Percentiles rank a stretch among this genome's conserved stretches.
Conservation (phyloP, 2,888 invertebrate species). For the Noctua comes region DNA sequence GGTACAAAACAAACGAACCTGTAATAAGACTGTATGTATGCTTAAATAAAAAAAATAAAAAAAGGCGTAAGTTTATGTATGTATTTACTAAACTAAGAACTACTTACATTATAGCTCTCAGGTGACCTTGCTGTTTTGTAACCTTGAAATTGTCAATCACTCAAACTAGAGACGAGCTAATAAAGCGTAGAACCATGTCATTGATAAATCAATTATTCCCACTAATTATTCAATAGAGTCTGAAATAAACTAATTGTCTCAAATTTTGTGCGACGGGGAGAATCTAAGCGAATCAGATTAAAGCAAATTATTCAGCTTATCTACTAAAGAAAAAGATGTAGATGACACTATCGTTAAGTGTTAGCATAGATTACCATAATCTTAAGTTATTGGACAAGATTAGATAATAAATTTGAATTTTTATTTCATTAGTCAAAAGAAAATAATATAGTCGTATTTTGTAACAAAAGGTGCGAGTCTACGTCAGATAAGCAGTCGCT, state of each 20-base stretch:
- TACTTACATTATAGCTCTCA: neutral
- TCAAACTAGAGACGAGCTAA: neutral
- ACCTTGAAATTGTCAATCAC: constrained; percentile 3
- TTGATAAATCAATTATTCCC: constrained; percentile 31
- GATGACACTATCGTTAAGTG: neutral
- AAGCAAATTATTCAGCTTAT: neutral
- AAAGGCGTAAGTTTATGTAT: no score
- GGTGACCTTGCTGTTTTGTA: neutral
- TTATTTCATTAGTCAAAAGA: neutral
- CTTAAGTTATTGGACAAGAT: neutral
- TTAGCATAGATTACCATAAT: constrained; percentile 9
- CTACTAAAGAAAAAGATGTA: neutral
- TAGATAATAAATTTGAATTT: neutral
- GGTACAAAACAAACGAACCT: no score
- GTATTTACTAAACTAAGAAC: no score
- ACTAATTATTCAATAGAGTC: constrained; percentile 21
- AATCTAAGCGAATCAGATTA: constrained; percentile 2
- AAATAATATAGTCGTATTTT: neutral
- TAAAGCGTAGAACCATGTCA: constrained; percentile 37
- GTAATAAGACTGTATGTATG: no score
- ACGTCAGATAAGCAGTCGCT: neutral
- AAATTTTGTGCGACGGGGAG: constrained; percentile 5
- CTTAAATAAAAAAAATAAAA: no score
- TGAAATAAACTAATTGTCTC: constrained; percentile 10
- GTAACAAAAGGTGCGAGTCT: no score